phyloP scores from a whole-genome alignment of 2,888 invertebrate genomes.

The Perithous albicinctus region DNA sequence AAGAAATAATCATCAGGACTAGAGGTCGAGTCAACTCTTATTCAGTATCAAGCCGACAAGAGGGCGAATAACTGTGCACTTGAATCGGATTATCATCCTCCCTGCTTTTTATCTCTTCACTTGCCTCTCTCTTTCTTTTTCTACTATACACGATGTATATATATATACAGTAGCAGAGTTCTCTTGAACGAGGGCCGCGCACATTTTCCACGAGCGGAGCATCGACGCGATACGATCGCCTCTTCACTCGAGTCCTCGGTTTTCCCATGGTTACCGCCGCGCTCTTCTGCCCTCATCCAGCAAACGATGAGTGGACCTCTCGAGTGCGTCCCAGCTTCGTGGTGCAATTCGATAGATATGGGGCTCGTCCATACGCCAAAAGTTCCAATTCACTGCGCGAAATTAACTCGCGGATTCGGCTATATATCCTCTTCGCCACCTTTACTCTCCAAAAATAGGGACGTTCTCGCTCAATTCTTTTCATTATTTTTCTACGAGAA shows the following conservation, averaged over 20 bases:
- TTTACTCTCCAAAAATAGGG: neutral
- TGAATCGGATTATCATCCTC: slow-evolving; percentile 62
- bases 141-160: neutral
- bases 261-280: slow-evolving; percentile 39
- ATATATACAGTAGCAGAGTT: neutral
- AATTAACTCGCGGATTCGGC: slow-evolving; percentile 49
- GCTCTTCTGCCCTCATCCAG: slow-evolving; percentile 28
- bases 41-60: slow-evolving; percentile 52
- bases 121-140: slow-evolving; percentile 2
- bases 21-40: slow-evolving; percentile 47
- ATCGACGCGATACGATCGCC: slow-evolving; percentile 51
- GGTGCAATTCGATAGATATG: slow-evolving; percentile 51
- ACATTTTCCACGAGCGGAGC: slow-evolving; percentile 39
- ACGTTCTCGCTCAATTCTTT: neutral
- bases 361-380: slow-evolving; percentile 42
- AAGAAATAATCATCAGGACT: neutral
- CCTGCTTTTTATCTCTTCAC: slow-evolving; percentile 47
- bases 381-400: slow-evolving; percentile 50
- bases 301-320: slow-evolving; percentile 59
- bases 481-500: neutral
- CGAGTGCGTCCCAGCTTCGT: slow-evolving; percentile 39
- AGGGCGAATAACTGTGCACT: slow-evolving; percentile 54
- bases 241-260: slow-evolving; percentile 43
- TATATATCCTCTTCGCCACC: neutral
- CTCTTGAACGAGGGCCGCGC: slow-evolving; percentile 4